Conservation (phyloP, 2,797 vertebrate genomes). For the Pterois miles region DNA sequence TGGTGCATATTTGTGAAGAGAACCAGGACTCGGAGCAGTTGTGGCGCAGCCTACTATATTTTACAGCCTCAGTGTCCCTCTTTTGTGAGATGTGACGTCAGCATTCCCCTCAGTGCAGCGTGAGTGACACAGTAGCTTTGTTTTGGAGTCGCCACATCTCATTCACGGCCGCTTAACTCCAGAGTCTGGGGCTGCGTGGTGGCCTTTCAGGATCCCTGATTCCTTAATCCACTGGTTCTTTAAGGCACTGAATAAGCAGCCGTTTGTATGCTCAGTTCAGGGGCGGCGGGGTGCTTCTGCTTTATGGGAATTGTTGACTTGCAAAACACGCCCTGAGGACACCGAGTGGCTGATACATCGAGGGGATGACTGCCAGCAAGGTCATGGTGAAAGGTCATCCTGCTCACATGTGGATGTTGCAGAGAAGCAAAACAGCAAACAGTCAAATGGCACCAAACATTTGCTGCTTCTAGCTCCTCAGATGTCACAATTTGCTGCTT, state of each 20-base stretch:
- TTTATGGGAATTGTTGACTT: slow-evolving; percentile 65
- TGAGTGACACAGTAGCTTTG: slow-evolving; percentile 69
- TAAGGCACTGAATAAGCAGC: slow-evolving; percentile 56
- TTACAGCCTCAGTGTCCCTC: slow-evolving; percentile 29
- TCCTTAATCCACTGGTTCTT: slow-evolving; percentile 68
- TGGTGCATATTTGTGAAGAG: slow-evolving; percentile 13
- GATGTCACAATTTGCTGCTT: too few relatives aligned
- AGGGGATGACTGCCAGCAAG: slow-evolving; percentile 35
- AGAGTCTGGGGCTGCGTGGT: slow-evolving; percentile 25
- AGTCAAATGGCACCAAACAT: neutral
- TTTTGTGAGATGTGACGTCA: slow-evolving; percentile 65
- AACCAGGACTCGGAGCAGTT: neutral
- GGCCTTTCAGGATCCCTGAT: slow-evolving; percentile 61
- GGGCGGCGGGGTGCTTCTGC: slow-evolving; percentile 27
- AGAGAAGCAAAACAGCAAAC: neutral
- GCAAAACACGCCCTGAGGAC: slow-evolving; percentile 54
- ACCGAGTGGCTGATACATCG: slow-evolving; percentile 6
- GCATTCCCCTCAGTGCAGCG: slow-evolving; percentile 23
- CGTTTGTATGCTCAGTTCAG: slow-evolving; percentile 45
- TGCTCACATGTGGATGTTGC: slow-evolving; percentile 15
- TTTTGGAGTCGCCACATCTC: slow-evolving; percentile 65
- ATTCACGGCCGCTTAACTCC: slow-evolving; percentile 76
- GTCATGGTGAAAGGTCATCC: slow-evolving; percentile 49
- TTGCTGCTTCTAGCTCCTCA: too few relatives aligned
- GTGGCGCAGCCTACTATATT: neutral